Evolutionary conservation across 2,113 vertebrate species (phyloP), one percentile per base, ranked within the genome.

Genomic region (Lepidothrix coronata): DNA sequence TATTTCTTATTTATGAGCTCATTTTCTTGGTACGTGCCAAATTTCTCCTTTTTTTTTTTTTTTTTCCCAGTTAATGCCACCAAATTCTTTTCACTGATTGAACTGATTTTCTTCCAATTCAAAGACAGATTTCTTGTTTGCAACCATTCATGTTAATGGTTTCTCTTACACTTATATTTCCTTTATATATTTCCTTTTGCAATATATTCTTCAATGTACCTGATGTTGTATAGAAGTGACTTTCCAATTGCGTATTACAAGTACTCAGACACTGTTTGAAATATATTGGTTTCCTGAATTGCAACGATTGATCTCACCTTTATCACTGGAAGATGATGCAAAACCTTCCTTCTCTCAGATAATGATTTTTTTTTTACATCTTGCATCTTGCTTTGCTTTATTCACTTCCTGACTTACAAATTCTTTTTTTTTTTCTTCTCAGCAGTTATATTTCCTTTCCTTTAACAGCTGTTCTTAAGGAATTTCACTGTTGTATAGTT

Each of bases 391-490:
- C 51, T 82, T 93, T 92, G 12, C 43, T 57, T 82, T 85, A 15
- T 28, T 81, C 88, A 1, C 25, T 66, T 86, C 31, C 48, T 59
- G 63, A 11, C 57, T 85, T 76, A 33, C 0, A 2, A 54, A n/a
- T 49, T n/a, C 0, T 30, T 23, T 65, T 25, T 22, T 14, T 30
- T 22, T 30, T 28, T 7, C 9, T 68, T 73, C 68, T 86, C 72
- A 86, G 55, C 35, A 55, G 15, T 63, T 93, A 68, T 63, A 73
- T 85, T 91, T 88, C 62, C 55, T 91, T 92, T 93, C 28, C 22
- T 89, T 86, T 91, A 91, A 91, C 85, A 89, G 61, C 68, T 93
- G 72, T 52, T 96, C 41, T 94, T 95, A 94, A 95, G 66, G 93
- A 96, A 96, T 92, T 90, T 91, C 88, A 89, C 55, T 87, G 58